Conservation (phyloP, 2,797 vertebrate species). For the Enteromius trimaculatus region DNA sequence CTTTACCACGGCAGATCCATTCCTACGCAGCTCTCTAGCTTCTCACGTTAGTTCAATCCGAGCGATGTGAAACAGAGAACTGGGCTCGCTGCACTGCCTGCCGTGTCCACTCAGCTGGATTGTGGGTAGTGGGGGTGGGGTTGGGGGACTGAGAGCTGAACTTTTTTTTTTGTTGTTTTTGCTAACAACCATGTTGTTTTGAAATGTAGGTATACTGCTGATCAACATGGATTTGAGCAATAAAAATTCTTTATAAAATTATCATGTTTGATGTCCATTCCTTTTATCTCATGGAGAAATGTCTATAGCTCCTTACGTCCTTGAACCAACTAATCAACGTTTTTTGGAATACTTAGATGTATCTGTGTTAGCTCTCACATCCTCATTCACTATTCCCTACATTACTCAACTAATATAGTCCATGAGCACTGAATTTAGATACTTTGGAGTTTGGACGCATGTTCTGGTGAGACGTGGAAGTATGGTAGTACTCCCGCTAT, state of each 20-base stretch:
- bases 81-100: conserved; percentile 70
- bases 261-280: background rate
- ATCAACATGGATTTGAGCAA: conserved; percentile 85
- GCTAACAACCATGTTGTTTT: conserved; percentile 76
- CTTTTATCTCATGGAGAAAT: background rate
- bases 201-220: conserved; percentile 83
- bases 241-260: conserved; percentile 78
- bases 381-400: background rate
- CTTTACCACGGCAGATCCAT: conserved; percentile 67
- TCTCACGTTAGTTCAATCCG: conserved; percentile 67
- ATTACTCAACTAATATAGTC: background rate
- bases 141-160: conserved; percentile 67
- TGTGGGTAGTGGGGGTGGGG: conserved; percentile 68
- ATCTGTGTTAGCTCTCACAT: background rate
- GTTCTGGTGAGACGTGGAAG: no score
- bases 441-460: no score
- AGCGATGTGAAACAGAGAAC: conserved; percentile 65
- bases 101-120: conserved; percentile 68
- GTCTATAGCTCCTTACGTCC: background rate
- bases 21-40: conserved; percentile 72
- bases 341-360: background rate
- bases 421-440: background rate
- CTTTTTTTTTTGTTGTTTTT: conserved; percentile 68
- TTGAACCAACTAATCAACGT: background rate
- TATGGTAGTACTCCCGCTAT: background rate